Evolutionary conservation across 1,140 invertebrate species (phyloP).

Genomic region (Conus ventricosus): DNA sequence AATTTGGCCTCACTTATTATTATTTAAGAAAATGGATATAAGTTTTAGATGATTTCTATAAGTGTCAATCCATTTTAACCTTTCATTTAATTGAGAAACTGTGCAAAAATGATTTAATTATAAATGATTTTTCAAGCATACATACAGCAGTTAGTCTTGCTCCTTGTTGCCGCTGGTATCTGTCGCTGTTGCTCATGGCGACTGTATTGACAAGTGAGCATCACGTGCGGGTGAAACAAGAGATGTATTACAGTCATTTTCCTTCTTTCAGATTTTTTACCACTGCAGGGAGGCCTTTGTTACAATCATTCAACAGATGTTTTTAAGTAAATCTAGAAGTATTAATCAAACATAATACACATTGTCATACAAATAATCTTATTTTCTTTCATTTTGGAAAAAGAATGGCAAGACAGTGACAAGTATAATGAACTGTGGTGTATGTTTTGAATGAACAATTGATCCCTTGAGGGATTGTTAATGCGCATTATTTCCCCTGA

Average conservation of each 20-base stretch:
- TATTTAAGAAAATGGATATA: too few relatives aligned
- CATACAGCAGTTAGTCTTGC: neutral
- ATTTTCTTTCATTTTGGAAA: too few relatives aligned
- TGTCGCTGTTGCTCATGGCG: conserved; percentile 27
- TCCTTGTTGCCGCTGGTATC: conserved; percentile 14
- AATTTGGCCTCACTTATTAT: too few relatives aligned
- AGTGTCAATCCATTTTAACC: too few relatives aligned
- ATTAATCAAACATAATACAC: too few relatives aligned
- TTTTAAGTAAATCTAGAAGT: too few relatives aligned
- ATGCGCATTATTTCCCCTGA: neutral
- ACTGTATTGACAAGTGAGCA: neutral
- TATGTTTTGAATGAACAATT: neutral
- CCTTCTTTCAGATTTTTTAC: neutral
- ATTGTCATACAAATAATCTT: too few relatives aligned
- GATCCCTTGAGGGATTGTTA: neutral
- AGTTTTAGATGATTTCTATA: too few relatives aligned
- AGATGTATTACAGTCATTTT: neutral
- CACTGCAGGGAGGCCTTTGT: neutral
- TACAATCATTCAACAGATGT: neutral
- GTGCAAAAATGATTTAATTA: too few relatives aligned
- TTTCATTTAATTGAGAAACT: too few relatives aligned
- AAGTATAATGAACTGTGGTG: too few relatives aligned
- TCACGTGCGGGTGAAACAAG: conserved; percentile 16
- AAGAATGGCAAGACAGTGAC: too few relatives aligned
- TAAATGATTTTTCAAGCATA: neutral